phyloP scores from a whole-genome alignment of 2,888 invertebrate species.

The Gymnocheta viridis region DNA sequence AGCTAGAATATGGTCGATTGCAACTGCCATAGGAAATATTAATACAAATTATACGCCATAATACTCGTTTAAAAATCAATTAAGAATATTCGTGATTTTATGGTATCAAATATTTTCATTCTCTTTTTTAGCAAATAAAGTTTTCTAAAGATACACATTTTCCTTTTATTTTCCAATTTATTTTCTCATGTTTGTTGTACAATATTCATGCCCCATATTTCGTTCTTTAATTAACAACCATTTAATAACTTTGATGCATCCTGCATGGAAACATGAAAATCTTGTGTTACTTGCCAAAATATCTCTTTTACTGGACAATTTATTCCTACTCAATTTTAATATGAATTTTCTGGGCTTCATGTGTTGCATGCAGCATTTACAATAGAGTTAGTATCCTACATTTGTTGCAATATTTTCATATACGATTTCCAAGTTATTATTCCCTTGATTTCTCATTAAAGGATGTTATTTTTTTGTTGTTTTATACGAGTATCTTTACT shows the following conservation, averaged over 20 bases:
- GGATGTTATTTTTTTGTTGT: neutral
- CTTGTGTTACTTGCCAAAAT: neutral
- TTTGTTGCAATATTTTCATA: constrained; percentile 13
- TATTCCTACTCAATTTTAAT: constrained; percentile 15
- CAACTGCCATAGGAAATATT: too few species aligned
- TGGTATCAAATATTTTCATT: neutral
- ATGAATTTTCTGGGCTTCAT: neutral
- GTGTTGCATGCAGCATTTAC: constrained; percentile 41
- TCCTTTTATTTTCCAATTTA: neutral
- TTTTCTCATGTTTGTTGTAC: neutral
- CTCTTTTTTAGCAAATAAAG: neutral
- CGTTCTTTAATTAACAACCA: neutral
- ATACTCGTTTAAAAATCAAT: neutral
- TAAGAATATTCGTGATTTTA: neutral
- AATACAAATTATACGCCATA: neutral
- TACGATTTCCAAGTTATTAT: constrained; percentile 13
- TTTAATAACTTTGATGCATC: neutral
- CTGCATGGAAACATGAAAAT: neutral
- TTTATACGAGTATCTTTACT: constrained; percentile 2
- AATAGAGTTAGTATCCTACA: constrained; percentile 3
- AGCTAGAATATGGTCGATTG: too few species aligned
- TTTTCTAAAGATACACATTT: neutral
- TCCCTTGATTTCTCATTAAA: constrained; percentile 37
- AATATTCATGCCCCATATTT: neutral
- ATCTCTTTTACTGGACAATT: neutral